Conservation (phyloP, 1,140 invertebrate species). For the Drosophila eugracilis region DNA sequence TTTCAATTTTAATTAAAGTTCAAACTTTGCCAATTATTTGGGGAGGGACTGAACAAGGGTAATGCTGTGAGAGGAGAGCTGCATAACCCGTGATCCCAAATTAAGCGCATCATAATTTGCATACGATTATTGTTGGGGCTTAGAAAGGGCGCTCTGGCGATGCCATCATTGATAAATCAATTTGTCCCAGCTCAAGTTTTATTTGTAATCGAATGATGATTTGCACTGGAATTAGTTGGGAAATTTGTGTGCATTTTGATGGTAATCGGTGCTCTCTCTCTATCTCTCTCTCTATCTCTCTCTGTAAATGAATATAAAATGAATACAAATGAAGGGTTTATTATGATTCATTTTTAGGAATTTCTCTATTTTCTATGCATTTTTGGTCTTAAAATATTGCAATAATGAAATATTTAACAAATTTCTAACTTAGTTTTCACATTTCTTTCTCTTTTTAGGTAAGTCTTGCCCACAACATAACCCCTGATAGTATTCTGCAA, state of each 20-base stretch:
- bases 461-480: constrained; percentile 38
- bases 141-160: constrained; percentile 10
- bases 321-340: too few relatives aligned
- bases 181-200: constrained; percentile 47
- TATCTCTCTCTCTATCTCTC: too few relatives aligned
- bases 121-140: constrained; percentile 40
- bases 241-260: constrained; percentile 22
- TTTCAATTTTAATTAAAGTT: constrained; percentile 57
- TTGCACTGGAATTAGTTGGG: constrained; percentile 30
- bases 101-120: constrained; percentile 56
- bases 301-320: background rate
- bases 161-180: constrained; percentile 33
- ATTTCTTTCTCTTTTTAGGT: constrained; percentile 60
- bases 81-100: constrained; percentile 33
- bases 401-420: too few relatives aligned
- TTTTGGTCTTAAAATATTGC: too few relatives aligned
- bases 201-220: constrained; percentile 33
- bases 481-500: constrained; percentile 23
- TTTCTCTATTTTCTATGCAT: too few relatives aligned
- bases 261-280: constrained; percentile 5
- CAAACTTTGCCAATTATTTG: constrained; percentile 52
- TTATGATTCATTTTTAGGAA: background rate
- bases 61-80: background rate
- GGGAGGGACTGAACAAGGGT: constrained; percentile 2
- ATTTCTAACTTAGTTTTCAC: too few relatives aligned